Base-by-base conservation (phyloP, 2,888 invertebrate species). In the Oligia latruncula region DNA sequence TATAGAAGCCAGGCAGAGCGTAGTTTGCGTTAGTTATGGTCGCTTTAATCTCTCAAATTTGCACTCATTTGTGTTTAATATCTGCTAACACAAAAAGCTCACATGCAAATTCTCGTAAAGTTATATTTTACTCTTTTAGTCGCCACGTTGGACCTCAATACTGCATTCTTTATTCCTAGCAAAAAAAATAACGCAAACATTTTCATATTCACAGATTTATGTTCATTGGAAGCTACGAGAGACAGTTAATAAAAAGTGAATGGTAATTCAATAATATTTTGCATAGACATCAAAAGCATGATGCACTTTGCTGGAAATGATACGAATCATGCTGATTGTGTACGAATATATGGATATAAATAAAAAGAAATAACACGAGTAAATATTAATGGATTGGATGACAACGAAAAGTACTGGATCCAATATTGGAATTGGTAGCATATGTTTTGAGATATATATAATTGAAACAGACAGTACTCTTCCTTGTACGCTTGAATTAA, bases 201-300 rank as follows among this genome's bases (percentile, higher is more conserved):
- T 86, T 87, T 90, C 52, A 83, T 88, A 78, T 85, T 88, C 87
- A 87, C 88, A 90, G 79, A 90, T 85, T 88, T 81, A 86, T 81
- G 67, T 81, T 89, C 74, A 88, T 87, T 88, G 81, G 82, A 92
- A 93, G 91, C 94, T 93, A 92, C 88, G 88, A 92, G 90, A 91
- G 89, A 92, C 88, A 91, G 80, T 88, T 87, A 88, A 82, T 87
- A 88, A 86, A 87, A 90, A 90, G 89, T 92, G 90, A 89, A 86
- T 90, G 78, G 79, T 88, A 89, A 91, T 91, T 92, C 75, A 89
- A 90, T 89, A 90, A 90, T 86, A 90, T 91, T 93, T 89, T 92
- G 95, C 94, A 94, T 95, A 95, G 94, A 96, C 96, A 97, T 94
- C 96, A 96, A 96, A 97, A 97, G 96, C 96, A 96, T 96, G 96